Evolutionary conservation across 2,113 vertebrate genomes (phyloP), one percentile per base, ranked within the genome.

Genomic region (Leucopsar rothschildi): DNA sequence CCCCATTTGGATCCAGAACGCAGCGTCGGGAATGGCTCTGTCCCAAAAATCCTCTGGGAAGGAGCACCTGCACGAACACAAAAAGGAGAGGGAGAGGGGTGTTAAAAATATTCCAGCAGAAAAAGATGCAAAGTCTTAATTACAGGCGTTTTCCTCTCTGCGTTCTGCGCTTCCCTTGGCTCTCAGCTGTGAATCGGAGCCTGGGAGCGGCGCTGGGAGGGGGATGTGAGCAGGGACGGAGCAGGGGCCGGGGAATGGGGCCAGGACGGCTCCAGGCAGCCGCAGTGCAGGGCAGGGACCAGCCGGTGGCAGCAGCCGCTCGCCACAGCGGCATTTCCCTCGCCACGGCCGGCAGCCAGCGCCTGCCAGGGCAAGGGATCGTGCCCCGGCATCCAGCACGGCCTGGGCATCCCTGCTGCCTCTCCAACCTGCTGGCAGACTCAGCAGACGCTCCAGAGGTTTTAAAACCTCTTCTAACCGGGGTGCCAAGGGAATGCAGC

Each of bases 241-340:
- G 40, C 40, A 42, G 40, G 40, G 40, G 14, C 40, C 12, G 47
- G 40, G 40, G 40, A 42, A 42, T 15, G 40, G 12, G 40, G 40
- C 40, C 40, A 12, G 40, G 40, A 42, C 40, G 40, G 40, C 39
- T 40, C 39, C 39, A 13, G 39, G 39, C 39, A 42, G 45, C 8
- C 17, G 96, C 88, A 87, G n/a, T 23, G 80, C 20, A 2, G 45
- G 19, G 1, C 14, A 3, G 2, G 29, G 9, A 3, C 95, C 97
- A 56, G 57, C 95, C 91, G 95, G 86, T 18, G 96, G 96, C 94
- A 95, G 96, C 92, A 95, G 79, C 59, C 33, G 4, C 93, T 49
- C 63, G 57, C 80, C 81, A 2, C 82, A 35, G 3, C 42, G n/a
- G 11, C 53, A 1, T 0, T 10, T 40, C 59, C 63, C 39, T 5